Evolutionary conservation across 2,113 vertebrate genomes (phyloP), one percentile per base, ranked within the genome.

Genomic region (Telmatochromis brichardi): DNA sequence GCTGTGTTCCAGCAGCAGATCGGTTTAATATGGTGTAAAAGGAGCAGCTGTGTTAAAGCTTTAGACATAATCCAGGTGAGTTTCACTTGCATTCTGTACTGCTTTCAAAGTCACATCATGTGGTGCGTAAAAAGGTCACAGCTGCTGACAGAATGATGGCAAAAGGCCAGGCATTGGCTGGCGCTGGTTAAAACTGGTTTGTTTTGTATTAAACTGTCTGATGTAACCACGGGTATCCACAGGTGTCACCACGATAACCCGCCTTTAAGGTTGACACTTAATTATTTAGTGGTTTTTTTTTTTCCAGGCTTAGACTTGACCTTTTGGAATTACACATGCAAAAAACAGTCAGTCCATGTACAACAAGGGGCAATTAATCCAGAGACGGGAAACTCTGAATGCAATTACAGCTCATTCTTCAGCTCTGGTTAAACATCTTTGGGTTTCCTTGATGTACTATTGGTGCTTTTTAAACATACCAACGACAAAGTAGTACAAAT

Each of bases 151-250:
- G 40, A 76, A 19, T 28, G 71, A 19, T 76, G 15, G 42, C 26
- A 76, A 0, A 1, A 47, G 71, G 71, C 71, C 71, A 19, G 23
- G 14, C 40, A 1, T 6, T 68, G 12, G 0, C 10, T 40, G 33
- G 3, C 11, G 3, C 8, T 15, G 37, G 13, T 23, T 9, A 10
- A 47, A 47, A 11, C 68, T 0, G 1, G 68, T 19, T 47, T 76
- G 40, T 76, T 76, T 47, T 11, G 42, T 3, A 2, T 47, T 47
- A 28, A 76, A 28, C 40, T 47, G 2, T n/a, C 17, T 31, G 15
- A 47, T 13, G 42, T 50, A 78, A 50, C 23, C 14, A 28, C 1
- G 9, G 26, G 0, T 26, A 42, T 0, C 0, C 40, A 76, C 13
- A 47, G 40, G 71, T 28, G 71, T 76, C 42, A 11, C 71, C 71